Base-by-base conservation (phyloP, 2,888 invertebrate genomes). In the Blera fallax region DNA sequence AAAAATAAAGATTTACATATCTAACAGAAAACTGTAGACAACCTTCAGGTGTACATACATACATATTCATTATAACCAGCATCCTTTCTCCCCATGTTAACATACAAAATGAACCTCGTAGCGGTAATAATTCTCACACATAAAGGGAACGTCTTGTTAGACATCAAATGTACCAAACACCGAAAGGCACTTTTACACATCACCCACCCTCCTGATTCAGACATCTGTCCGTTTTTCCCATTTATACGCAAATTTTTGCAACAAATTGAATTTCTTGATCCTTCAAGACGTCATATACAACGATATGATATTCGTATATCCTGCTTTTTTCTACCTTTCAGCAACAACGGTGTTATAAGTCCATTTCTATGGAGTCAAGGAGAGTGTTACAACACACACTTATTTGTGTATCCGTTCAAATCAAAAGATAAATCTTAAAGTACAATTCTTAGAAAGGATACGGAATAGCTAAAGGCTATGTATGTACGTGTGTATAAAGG, bases 341-440 rank as follows among this genome's bases (percentile, higher is more conserved):
- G 37, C 14, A 40, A 27, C 62, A 21, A 18, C 54, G 10, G 40
- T 29, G 21, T 16, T 67, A 21, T 40, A 69, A 34, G 18, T 62
- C 45, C 5, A 27, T 18, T 27, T 5, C 24, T 29, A 24, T 21
- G 7, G 11, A 24, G 48, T 56, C 14, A 21, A 21, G 16, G 18
- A 24, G 21, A 40, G 14, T 54, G 72, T 50, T 58, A 11, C n/a
- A 40, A 37, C 32, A 43, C 14, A 14, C 18, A 58, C 45, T 43
- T 11, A 11, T 21, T 32, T 40, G 29, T 27, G 21, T 43, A 62
- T 56, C 45, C 58, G 32, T 54, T 45, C 40, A 73, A 69, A 67
- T 83, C 52, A 83, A 72, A 52, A 78, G 82, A 72, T 78, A 72
- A 72, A 72, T 78, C 79, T 79, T 73, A 64, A 37, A 64, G 73